These are phyloP conservation scores for Parauchenoglanis punctatus DNA, from an alignment of 2,797 vertebrate genomes.

Conservation along the genomic window DNA sequence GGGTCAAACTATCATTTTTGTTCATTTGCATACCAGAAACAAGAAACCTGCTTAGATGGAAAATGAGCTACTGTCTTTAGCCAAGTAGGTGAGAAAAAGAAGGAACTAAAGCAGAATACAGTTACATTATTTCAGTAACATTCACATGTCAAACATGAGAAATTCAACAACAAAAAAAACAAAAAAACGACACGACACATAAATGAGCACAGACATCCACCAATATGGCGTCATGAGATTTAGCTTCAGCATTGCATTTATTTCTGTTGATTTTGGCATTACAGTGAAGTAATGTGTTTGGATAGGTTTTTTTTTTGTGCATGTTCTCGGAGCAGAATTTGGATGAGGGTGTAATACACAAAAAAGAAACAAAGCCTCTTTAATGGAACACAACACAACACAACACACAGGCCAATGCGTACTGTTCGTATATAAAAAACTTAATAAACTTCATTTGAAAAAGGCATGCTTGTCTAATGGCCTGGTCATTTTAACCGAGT, in stretches of 20 bases:
- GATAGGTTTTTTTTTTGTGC: conserved; percentile 10
- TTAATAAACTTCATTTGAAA: conserved; percentile 74
- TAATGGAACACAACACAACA: conserved; percentile 71
- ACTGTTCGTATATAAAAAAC: conserved; percentile 73
- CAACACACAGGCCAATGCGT: conserved; percentile 64
- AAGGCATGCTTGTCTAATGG: conserved; percentile 72
- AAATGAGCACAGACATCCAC: conserved; percentile 70
- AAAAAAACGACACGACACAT: conserved; percentile 53
- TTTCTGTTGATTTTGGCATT: conserved; percentile 76
- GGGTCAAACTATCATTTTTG: background rate
- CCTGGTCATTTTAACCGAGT: conserved; percentile 62
- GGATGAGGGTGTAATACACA: conserved; percentile 75
- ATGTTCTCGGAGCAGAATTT: conserved; percentile 63
- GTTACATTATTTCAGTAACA: background rate
- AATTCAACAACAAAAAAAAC: conserved; percentile 52
- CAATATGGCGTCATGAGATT: conserved; percentile 63
- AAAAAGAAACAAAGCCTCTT: conserved; percentile 81
- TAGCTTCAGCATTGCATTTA: conserved; percentile 64
- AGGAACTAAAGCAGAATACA: conserved; percentile 2
- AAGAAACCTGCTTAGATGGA: conserved; percentile 86
- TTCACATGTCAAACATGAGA: conserved; percentile 72
- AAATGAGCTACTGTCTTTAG: conserved; percentile 76
- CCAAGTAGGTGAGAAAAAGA: conserved; percentile 22
- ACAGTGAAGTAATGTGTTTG: conserved; percentile 62
- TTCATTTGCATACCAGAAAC: background rate